Conservation (phyloP, 2,888 invertebrate species). For the Amblyjoppa proteus region DNA sequence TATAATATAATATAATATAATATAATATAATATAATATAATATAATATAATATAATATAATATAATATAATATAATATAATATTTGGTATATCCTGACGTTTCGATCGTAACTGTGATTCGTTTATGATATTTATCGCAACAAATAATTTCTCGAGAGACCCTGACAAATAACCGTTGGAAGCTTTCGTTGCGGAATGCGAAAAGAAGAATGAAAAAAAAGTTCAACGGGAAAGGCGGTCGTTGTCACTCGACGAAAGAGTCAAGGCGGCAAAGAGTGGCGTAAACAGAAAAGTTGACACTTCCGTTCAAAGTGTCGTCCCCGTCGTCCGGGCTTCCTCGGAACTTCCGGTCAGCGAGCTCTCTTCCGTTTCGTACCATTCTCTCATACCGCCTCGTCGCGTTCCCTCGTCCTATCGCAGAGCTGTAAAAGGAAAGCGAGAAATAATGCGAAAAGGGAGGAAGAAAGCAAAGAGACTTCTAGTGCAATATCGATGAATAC, state of each 20-base stretch:
- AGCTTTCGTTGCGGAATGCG: neutral
- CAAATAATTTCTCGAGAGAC: neutral
- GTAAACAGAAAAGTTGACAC: constrained; percentile 69
- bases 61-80: neutral
- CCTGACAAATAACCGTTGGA: neutral
- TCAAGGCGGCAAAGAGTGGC: constrained; percentile 31
- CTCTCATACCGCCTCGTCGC: neutral
- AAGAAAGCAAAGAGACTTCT: constrained; percentile 46
- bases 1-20: neutral
- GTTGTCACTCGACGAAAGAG: constrained; percentile 10
- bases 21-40: neutral
- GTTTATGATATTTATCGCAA: neutral
- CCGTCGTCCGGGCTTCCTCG: constrained; percentile 37
- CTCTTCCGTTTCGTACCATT: constrained; percentile 9
- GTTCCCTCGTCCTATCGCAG: constrained; percentile 10
- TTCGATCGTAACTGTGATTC: neutral
- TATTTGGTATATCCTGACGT: neutral
- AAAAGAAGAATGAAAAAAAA: neutral
- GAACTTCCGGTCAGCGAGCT: constrained; percentile 43
- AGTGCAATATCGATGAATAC: constrained; percentile 48
- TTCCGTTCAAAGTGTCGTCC: constrained; percentile 54
- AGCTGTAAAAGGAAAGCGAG: constrained; percentile 40
- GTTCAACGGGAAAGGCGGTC: neutral
- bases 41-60: neutral
- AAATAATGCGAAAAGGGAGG: constrained; percentile 27